Base-by-base conservation (phyloP, 2,888 invertebrate species). In the Mesorhabditis spiculigera region DNA sequence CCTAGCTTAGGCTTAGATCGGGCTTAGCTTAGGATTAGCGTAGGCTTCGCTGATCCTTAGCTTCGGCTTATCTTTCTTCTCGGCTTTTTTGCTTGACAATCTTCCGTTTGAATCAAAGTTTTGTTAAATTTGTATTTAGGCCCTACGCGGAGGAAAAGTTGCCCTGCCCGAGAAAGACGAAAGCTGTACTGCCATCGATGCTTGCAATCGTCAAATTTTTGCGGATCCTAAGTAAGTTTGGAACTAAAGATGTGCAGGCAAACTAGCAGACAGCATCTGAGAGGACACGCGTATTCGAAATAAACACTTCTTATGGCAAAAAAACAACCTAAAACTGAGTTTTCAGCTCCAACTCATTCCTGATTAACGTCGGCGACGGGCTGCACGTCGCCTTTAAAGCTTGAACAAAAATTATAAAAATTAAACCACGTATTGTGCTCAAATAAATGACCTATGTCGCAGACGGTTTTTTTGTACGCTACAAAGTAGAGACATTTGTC, bases 291-390 rank as follows among this genome's bases (percentile, higher is more conserved):
- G n/a, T 50, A 3, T 10, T 13, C 8, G 58, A n/a, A 50, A 13
- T 1, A 3, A 1, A 3, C n/a, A 50, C 1, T 50, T 50, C n/a
- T n/a, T n/a, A 13, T 3, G n/a, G n/a, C 2, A 2, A 2, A 50
- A 50, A 50, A 2, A 50, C 58, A 50, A 50, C 3, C 2, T 50
- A 1, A 50, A 50, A 1, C 58, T 13, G 8, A 10, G 0, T 50
- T 50, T 50, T n/a, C 2, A 68, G 81, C 5, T 77, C 85, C 13
- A 71, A 80, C 66, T 70, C 76, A 13, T 75, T 77, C 28, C 75
- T 86, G 68, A 66, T 86, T 13, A 78, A 76, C n/a, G 69, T 81
- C 43, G 85, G 81, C 0, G 86, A 86, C 66, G 86, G 86, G 0
- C 63, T 82, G n/a, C 78, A 82, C 28, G 66, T 86, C 4, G 77